Evolutionary conservation across 2,888 invertebrate species (phyloP).

Genomic region (Liopterus haemorrhoidalis): DNA sequence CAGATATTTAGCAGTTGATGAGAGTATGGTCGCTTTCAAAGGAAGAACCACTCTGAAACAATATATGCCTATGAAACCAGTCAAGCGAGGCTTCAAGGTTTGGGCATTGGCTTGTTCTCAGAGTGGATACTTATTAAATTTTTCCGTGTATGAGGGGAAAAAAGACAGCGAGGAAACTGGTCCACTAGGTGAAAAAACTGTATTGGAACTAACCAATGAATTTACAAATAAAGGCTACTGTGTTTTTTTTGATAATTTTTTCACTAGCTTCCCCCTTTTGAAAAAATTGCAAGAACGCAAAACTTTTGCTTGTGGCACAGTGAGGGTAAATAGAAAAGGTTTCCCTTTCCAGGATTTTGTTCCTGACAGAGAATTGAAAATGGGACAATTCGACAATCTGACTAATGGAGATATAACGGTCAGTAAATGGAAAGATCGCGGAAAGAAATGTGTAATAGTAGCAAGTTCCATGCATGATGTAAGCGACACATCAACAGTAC

Average conservation of each 20-base stretch:
- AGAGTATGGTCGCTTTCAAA: constrained; percentile 22
- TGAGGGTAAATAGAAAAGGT: constrained; percentile 33
- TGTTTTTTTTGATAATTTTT: constrained; percentile 36
- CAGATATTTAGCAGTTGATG: constrained; percentile 20
- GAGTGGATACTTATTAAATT: constrained; percentile 11
- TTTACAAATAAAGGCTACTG: too few relatives aligned
- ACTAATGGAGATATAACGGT: constrained; percentile 31
- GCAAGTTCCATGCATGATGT: constrained; percentile 32
- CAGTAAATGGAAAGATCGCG: constrained; percentile 36
- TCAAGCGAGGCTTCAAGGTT: constrained; percentile 17
- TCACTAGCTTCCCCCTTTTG: constrained; percentile 33
- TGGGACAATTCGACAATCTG: constrained; percentile 31
- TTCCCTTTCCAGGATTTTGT: constrained; percentile 33
- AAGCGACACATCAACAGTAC: constrained; percentile 23
- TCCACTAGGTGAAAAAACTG: too few relatives aligned
- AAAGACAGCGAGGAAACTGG: too few relatives aligned
- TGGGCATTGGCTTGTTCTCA: constrained; percentile 14
- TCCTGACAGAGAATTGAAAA: constrained; percentile 31
- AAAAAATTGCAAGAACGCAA: too few relatives aligned
- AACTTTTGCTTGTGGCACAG: constrained; percentile 36
- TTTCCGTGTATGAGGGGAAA: constrained; percentile 13
- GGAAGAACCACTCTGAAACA: constrained; percentile 24
- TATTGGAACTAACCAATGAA: too few relatives aligned
- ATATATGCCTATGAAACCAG: constrained; percentile 18
- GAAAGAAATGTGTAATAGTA: constrained; percentile 32